Base-by-base conservation (phyloP, 2,797 vertebrate species). In the Galagoides demidoff region DNA sequence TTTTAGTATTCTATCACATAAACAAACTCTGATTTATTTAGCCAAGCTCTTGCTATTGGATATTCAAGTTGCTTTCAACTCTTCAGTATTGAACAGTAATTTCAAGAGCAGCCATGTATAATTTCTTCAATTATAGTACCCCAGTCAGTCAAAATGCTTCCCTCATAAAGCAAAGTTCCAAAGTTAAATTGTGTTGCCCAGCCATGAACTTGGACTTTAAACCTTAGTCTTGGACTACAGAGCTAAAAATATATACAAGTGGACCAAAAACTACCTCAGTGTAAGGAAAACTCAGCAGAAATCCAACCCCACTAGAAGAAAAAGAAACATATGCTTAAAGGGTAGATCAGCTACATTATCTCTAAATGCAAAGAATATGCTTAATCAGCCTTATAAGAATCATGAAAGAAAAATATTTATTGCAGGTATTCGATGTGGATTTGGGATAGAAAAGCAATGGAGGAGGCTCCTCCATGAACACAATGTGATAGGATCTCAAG, bases 21-120 rank as follows among this genome's bases (percentile, higher is more conserved):
- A 78, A 74, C 19, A 73, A 34, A 64, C 4, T 86, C 39, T 82
- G 29, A 91, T 91, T 86, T 89, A 79, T 88, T 94, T 90, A 74
- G 59, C 34, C 39, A 74, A 84, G 71, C 7, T 43, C 74, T 93
- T 93, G 8, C 90, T 68, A 73, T 34, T 81, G 7, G 4, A 94
- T 49, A 90, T 68, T 85, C 45, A 88, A 92, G 17, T 85, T 74
- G n/a, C 31, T 78, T 90, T 95, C 78, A 83, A 29, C 17, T 73
- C 5, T 76, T 92, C 66, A 83, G 29, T 68, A 39, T 71, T 83
- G 70, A 74, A 27, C 27, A 39, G 9, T 91, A 77, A 71, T 95
- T 85, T 77, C 49, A 63, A 9, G 70, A 68, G 74, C 34, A 5
- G 10, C 34, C 31, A 77, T 49, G 20, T 55, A 64, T 81, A 78